A percentile compares a stretch with the other conserved stretches of the same genome.
Evolutionary conservation across 2,113 vertebrate species (phyloP).

Genomic region (Semnornis frantzii): DNA sequence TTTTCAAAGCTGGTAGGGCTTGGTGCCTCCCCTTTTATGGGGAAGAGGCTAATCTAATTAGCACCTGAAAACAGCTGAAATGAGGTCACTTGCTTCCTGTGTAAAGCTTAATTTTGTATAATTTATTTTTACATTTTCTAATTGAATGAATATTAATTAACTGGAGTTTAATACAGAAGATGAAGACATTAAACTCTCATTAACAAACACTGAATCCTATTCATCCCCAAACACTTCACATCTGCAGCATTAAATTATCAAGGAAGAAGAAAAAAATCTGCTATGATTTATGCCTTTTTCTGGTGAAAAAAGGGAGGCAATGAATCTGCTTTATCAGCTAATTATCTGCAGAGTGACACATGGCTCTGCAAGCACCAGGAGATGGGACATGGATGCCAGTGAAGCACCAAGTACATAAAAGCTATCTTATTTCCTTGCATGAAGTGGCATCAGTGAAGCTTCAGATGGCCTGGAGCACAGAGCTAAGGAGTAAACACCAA

Average conservation of each 20-base stretch:
- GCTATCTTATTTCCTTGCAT: neutral
- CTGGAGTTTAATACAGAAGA: conserved; percentile 54
- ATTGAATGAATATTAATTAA: conserved; percentile 77
- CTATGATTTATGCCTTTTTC: conserved; percentile 11
- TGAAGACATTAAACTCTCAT: conserved; percentile 75
- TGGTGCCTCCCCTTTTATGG: neutral
- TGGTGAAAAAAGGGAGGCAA: neutral
- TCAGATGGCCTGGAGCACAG: neutral
- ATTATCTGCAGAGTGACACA: neutral
- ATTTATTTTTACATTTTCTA: conserved; percentile 74
- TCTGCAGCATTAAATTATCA: conserved; percentile 46
- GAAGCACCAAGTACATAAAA: neutral
- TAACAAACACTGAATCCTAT: conserved; percentile 46
- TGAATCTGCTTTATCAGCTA: conserved; percentile 35
- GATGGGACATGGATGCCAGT: neutral
- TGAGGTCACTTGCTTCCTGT: conserved; percentile 63
- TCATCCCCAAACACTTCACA: conserved; percentile 42
- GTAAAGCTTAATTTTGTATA: conserved; percentile 66
- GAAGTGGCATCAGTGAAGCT: neutral
- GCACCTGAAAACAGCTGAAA: conserved; percentile 55
- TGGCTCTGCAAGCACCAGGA: neutral
- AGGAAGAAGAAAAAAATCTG: conserved; percentile 2
- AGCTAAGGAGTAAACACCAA: neutral
- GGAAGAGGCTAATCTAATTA: conserved; percentile 62
- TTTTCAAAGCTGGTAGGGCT: neutral